Evolutionary conservation across 2,797 vertebrate species (phyloP).

Genomic region (Acanthurus lineatus): DNA sequence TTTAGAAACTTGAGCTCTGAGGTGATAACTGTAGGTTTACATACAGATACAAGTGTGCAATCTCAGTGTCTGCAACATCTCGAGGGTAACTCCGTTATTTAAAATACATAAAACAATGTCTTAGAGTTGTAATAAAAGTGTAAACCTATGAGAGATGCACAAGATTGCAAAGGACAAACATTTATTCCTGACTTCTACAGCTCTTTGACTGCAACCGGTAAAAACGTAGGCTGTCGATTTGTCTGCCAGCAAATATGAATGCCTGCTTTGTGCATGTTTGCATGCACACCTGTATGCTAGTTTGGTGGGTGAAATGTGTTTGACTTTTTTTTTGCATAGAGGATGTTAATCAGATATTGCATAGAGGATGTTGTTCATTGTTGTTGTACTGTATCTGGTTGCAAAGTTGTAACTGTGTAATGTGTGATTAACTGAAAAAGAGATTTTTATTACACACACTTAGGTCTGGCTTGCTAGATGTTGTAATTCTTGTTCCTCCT

Average conservation of each 20-base stretch:
- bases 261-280: constrained; percentile 31
- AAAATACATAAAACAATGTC: not conserved
- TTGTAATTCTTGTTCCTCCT: constrained; percentile 68
- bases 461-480: constrained; percentile 53
- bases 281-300: constrained; percentile 8
- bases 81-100: not conserved
- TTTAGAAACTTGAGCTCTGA: not conserved
- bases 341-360: constrained; percentile 42
- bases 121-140: constrained; percentile 20
- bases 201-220: constrained; percentile 22
- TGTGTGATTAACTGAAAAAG: not conserved
- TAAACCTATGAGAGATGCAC: constrained; percentile 1
- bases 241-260: constrained; percentile 31
- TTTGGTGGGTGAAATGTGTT: constrained; percentile 10
- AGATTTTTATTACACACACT: constrained; percentile 4
- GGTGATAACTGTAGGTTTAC: not conserved
- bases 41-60: not conserved
- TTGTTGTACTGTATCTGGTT: not conserved
- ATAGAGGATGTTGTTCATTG: constrained; percentile 34
- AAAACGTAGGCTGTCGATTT: constrained; percentile 30
- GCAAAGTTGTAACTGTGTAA: not conserved
- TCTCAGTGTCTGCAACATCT: not conserved
- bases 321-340: constrained; percentile 46
- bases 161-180: constrained; percentile 2
- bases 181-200: not conserved